Percentiles rank a stretch among this genome's conserved stretches.
These are phyloP conservation scores for Ciconia stormi DNA, from an alignment of 2,113 vertebrate genomes.

Conservation along the genomic window DNA sequence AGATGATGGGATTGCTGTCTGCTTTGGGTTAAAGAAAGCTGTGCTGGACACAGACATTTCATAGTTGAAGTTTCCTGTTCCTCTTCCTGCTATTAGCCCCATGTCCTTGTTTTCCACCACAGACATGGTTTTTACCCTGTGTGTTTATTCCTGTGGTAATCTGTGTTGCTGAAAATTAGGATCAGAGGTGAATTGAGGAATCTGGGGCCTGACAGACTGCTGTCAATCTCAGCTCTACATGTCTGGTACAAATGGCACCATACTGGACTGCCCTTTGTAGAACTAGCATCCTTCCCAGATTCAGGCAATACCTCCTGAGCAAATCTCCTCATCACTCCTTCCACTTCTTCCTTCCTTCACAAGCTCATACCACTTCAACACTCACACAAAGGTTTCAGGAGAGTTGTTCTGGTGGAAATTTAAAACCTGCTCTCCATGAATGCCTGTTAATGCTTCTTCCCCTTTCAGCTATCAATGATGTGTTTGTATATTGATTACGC, in stretches of 20 bases:
- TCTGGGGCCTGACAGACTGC: not conserved
- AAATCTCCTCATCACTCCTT: not conserved
- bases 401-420: not conserved
- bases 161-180: not conserved
- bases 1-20: not conserved
- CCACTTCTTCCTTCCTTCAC: not conserved
- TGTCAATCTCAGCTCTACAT: not conserved
- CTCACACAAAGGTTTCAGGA: not conserved
- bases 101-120: rapidly evolving
- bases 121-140: not conserved
- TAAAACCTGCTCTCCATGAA: not conserved
- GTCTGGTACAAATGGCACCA: not conserved
- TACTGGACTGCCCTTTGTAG: not conserved
- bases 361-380: not conserved
- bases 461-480: not conserved
- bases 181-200: not conserved
- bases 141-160: not conserved
- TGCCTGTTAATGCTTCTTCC: not conserved
- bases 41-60: not conserved
- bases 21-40: not conserved
- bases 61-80: not conserved
- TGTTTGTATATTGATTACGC: not conserved
- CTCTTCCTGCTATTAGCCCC: not conserved
- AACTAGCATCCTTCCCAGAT: not conserved
- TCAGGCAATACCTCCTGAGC: not conserved